Evolutionary conservation across 1,140 invertebrate species (phyloP).

Genomic region (Meloidogyne exigua): DNA sequence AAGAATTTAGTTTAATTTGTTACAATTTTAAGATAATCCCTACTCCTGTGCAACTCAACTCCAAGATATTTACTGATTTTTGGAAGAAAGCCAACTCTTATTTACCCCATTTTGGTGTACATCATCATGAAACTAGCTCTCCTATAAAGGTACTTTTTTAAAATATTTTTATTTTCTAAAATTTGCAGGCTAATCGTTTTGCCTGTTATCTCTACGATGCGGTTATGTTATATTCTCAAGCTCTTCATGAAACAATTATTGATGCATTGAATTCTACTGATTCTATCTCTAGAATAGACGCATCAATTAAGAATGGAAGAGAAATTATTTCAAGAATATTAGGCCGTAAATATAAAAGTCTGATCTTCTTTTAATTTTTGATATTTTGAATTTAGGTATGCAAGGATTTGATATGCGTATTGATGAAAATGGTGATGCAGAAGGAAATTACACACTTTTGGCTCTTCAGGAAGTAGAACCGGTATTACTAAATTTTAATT

Average conservation of each 20-base stretch:
- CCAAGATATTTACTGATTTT: slow-evolving; percentile 47
- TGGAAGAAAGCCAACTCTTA: slow-evolving; percentile 54
- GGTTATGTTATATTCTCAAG: slow-evolving; percentile 82
- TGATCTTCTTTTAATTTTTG: background rate
- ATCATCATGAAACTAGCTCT: slow-evolving; percentile 30
- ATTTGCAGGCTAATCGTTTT: slow-evolving; percentile 77
- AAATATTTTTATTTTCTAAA: background rate
- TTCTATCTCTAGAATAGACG: slow-evolving; percentile 52
- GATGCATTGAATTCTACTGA: slow-evolving; percentile 69
- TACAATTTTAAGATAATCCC: slow-evolving; percentile 51
- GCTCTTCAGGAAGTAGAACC: slow-evolving; percentile 69
- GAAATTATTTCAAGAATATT: slow-evolving; percentile 73
- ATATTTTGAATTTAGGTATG: slow-evolving; percentile 73
- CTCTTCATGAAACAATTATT: slow-evolving; percentile 75
- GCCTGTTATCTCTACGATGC: slow-evolving; percentile 94
- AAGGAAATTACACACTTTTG: slow-evolving; percentile 91
- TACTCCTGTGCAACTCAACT: slow-evolving; percentile 54
- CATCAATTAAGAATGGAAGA: slow-evolving; percentile 71
- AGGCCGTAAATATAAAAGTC: slow-evolving; percentile 73
- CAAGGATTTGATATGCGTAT: slow-evolving; percentile 84
- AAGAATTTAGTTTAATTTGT: background rate
- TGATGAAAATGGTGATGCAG: slow-evolving; percentile 86
- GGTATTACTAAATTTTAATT: background rate
- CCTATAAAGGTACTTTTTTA: slow-evolving; percentile 65
- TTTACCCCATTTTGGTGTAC: slow-evolving; percentile 51